These are phyloP conservation scores for Oligia latruncula DNA, from an alignment of 2,888 invertebrate genomes.

Conservation along the genomic window DNA sequence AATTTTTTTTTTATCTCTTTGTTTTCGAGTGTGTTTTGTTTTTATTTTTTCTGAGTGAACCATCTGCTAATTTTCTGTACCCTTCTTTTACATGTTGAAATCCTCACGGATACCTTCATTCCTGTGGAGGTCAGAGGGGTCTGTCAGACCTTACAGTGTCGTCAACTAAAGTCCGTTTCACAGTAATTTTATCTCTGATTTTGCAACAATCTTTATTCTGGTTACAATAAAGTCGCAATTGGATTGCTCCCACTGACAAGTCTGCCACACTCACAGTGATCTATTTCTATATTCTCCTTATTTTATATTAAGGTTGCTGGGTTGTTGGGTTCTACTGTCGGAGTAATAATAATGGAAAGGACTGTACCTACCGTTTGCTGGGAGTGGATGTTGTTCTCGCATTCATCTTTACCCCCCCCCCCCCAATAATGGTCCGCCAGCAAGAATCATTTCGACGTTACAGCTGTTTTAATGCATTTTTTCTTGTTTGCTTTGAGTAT, in stretches of 20 bases:
- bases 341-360: not conserved
- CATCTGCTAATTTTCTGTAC: not conserved
- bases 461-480: too few relatives aligned
- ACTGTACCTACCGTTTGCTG: not conserved
- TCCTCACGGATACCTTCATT: rapidly evolving
- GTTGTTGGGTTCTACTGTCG: not conserved
- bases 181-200: not conserved
- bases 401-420: not conserved
- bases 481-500: not conserved
- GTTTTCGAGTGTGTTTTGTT: not conserved
- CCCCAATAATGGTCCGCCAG: too few relatives aligned
- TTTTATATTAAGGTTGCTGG: too few relatives aligned
- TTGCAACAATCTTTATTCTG: not conserved
- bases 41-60: not conserved
- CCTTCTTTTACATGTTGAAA: not conserved
- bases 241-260: too few relatives aligned
- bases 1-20: not conserved
- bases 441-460: too few relatives aligned
- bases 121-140: not conserved
- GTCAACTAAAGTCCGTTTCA: not conserved
- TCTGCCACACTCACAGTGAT: not conserved
- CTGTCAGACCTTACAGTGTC: not conserved
- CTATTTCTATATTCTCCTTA: not conserved
- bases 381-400: not conserved
- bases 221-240: too few relatives aligned